A percentile compares a stretch with the other conserved stretches of the same genome.
Conservation (phyloP, 64 coral and sea anemone genomes). For the Acropora yongei region DNA sequence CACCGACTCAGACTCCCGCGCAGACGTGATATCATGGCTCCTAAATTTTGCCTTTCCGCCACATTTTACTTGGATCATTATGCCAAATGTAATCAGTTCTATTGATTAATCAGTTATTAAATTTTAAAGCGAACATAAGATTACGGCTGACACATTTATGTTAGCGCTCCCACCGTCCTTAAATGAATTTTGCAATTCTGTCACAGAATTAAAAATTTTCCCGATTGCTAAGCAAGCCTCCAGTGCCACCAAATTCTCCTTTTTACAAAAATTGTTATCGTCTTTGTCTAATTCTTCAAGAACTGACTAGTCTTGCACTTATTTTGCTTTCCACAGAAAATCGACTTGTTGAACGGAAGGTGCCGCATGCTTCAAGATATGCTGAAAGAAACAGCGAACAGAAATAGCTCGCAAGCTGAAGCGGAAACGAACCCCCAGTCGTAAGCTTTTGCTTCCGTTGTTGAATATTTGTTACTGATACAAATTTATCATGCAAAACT, state of each 20-base stretch:
- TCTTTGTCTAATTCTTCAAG: neutral
- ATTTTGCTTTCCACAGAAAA: neutral
- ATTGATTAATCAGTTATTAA: too few relatives aligned
- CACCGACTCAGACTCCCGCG: too few relatives aligned
- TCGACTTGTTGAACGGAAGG: slow-evolving; percentile 10
- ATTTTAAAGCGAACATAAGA: too few relatives aligned
- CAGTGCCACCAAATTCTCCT: neutral
- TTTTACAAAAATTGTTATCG: neutral
- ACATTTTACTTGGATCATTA: too few relatives aligned
- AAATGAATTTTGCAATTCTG: neutral
- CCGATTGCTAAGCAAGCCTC: neutral
- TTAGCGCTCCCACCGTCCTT: neutral
- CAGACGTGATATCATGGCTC: too few relatives aligned
- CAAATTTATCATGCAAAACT: too few relatives aligned
- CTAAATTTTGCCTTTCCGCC: too few relatives aligned
- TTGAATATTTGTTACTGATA: neutral
- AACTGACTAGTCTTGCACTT: neutral
- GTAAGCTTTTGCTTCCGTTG: neutral
- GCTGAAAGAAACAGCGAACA: slow-evolving; percentile 22
- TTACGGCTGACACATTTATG: too few relatives aligned
- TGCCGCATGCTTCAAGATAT: slow-evolving; percentile 28
- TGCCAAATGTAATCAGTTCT: too few relatives aligned
- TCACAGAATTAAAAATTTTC: neutral
- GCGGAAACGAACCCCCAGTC: neutral
- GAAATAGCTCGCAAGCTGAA: neutral